Evolutionary conservation across 2,888 invertebrate species (phyloP).

Genomic region (Cosmopolites sordidus): DNA sequence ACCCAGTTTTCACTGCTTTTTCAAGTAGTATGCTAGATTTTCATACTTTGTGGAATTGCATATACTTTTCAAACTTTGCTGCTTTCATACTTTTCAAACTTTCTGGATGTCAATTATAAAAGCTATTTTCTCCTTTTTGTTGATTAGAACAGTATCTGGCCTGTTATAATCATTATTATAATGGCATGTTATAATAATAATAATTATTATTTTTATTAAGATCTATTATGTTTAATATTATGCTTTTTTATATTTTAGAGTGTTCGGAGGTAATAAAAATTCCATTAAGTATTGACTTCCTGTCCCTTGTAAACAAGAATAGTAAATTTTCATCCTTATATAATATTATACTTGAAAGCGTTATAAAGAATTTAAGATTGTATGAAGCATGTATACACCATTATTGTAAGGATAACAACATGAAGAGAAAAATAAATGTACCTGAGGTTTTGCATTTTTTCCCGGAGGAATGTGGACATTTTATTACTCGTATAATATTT

Average conservation of each 20-base stretch:
- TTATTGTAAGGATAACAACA: slow-evolving; percentile 34
- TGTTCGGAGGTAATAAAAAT: slow-evolving; percentile 53
- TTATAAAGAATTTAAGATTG: slow-evolving; percentile 64
- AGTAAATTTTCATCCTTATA: slow-evolving; percentile 64
- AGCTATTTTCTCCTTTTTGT: too few relatives aligned
- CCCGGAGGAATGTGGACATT: slow-evolving; percentile 67
- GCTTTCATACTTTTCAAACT: too few relatives aligned
- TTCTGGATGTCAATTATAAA: too few relatives aligned
- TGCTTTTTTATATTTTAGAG: slow-evolving; percentile 34
- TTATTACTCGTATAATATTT: slow-evolving; percentile 70
- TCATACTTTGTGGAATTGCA: too few relatives aligned
- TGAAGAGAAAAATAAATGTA: slow-evolving; percentile 31
- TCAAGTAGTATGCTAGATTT: too few relatives aligned
- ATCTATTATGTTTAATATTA: too few relatives aligned
- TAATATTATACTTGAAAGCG: slow-evolving; percentile 69
- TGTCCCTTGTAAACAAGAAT: slow-evolving; percentile 66
- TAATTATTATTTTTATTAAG: too few relatives aligned
- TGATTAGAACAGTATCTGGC: too few relatives aligned
- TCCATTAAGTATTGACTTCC: slow-evolving; percentile 63
- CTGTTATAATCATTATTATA: too few relatives aligned
- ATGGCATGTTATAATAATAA: too few relatives aligned
- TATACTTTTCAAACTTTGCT: too few relatives aligned
- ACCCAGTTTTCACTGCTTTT: too few relatives aligned
- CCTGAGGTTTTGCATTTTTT: slow-evolving; percentile 73
- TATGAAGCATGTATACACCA: slow-evolving; percentile 48